Evolutionary conservation across 1,140 invertebrate species (phyloP).

Genomic region (Zaprionus ornatus): DNA sequence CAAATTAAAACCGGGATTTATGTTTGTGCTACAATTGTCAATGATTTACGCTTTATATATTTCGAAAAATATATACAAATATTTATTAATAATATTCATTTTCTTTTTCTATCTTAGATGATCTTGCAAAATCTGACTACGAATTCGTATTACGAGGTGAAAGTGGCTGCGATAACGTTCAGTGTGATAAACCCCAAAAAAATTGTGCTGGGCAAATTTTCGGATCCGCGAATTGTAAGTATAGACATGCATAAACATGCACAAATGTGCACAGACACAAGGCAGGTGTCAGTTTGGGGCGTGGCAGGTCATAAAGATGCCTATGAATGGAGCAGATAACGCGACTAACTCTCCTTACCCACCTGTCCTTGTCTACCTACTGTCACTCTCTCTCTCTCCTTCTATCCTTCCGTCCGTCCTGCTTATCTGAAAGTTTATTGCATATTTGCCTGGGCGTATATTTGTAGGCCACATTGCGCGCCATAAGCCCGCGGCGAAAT

Average conservation of each 20-base stretch:
- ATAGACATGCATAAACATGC: constrained; percentile 31
- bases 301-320: constrained; percentile 57
- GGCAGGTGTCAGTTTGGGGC: background rate
- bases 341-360: background rate
- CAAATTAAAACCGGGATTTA: constrained; percentile 4
- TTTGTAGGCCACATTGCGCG: constrained; percentile 4
- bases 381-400: background rate
- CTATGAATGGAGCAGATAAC: constrained; percentile 57
- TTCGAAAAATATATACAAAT: background rate
- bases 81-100: background rate
- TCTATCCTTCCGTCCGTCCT: constrained; percentile 1
- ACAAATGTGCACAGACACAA: background rate
- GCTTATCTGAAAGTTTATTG: constrained; percentile 16
- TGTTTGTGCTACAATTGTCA: background rate
- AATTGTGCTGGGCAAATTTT: constrained; percentile 88
- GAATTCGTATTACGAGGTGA: constrained; percentile 90
- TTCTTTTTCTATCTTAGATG: constrained; percentile 85
- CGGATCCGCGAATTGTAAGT: constrained; percentile 87
- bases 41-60: background rate
- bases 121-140: constrained; percentile 90
- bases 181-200: constrained; percentile 87
- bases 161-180: constrained; percentile 88
- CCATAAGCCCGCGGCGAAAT: background rate
- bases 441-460: background rate
- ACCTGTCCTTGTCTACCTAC: background rate